Evolutionary conservation across 2,888 invertebrate species (phyloP), one percentile per base, ranked within the genome.

Genomic region (Tenodera sinensis): DNA sequence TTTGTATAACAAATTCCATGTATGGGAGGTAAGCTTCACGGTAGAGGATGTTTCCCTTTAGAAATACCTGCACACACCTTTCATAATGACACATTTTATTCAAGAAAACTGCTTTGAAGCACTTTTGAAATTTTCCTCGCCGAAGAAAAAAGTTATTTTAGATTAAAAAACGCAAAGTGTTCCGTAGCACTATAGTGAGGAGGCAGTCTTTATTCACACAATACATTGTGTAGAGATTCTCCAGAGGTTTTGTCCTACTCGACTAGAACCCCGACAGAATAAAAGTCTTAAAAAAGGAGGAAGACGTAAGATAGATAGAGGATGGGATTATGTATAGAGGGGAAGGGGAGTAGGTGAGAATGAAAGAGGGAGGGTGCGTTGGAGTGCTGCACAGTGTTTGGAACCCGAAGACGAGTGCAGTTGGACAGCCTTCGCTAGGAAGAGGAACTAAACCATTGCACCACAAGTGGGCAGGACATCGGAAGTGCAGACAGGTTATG

Each of bases 311-410:
- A 84, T 34, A 84, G 84, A 84, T 84, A 84, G 84, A 30, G 84
- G 84, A 84, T 84, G 42, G 84, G 84, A 84, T 84, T 84, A 84
- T 84, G 84, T 84, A 84, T n/a, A 42, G 34, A n/a, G 84, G 14
- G 84, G 20, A 27, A 34, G 20, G n/a, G 84, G 84, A 83, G 83
- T 27, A 84, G 30, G 27, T 84, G 54, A 71, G 54, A 71, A 71
- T 71, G 54, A 71, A 71, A 71, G 54, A 71, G 54, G 54, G 54
- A 71, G 54, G 54, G 54, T 20, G 54, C 54, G 20, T 20, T 71
- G 54, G 25, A 71, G 54, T 71, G 54, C 54, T 71, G 20, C 54
- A 71, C 20, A 71, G 20, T 71, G 54, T 71, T 71, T 71, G 25
- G 54, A 71, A 20, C 15, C 54, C 20, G 6, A 71, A 71, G 54